Evolutionary conservation across 2,113 vertebrate genomes (phyloP).

Genomic region (Cyanoliseus patagonus): DNA sequence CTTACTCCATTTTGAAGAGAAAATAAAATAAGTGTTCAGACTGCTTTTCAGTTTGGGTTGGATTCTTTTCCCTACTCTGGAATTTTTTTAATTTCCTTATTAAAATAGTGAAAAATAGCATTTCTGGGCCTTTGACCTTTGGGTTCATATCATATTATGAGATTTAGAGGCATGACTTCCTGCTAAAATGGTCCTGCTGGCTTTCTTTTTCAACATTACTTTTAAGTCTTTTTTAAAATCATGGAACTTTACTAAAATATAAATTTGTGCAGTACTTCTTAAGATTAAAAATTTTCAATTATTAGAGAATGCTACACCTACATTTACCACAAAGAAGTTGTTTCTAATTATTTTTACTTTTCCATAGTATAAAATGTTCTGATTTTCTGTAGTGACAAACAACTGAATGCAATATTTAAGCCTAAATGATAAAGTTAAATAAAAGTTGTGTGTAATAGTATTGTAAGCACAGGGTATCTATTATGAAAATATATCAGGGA

Average conservation of each 20-base stretch:
- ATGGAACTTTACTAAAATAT: background rate
- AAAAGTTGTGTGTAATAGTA: background rate
- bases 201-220: background rate
- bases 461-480: background rate
- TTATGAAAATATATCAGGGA: background rate
- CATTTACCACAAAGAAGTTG: background rate
- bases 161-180: background rate
- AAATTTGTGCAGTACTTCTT: background rate
- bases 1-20: background rate
- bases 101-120: background rate
- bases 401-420: background rate
- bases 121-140: background rate
- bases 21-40: background rate
- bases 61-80: background rate
- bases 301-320: background rate
- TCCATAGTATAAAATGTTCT: background rate
- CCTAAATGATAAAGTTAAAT: background rate
- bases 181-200: background rate
- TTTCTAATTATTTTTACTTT: background rate
- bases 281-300: background rate
- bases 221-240: background rate
- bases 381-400: background rate
- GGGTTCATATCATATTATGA: background rate
- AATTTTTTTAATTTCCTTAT: background rate
- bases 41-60: background rate